Percentiles rank a stretch among this genome's conserved stretches.
phyloP scores from a whole-genome alignment of 2,888 invertebrate species.

The Diarsia rubi region DNA sequence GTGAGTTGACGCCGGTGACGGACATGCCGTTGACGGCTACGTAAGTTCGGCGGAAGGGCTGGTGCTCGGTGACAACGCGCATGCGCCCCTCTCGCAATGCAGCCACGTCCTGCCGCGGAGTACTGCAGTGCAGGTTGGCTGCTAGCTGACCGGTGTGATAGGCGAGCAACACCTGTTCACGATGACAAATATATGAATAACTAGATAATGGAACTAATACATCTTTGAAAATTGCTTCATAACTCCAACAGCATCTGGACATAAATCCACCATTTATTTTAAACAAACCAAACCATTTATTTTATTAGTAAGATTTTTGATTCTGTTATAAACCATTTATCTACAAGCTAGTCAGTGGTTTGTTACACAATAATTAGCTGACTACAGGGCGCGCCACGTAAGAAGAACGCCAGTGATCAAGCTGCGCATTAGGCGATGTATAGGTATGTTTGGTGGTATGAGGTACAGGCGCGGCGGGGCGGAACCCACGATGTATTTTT shows the following conservation, averaged over 20 bases:
- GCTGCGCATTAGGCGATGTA: no score
- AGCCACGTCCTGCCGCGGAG: slow-evolving; percentile 86
- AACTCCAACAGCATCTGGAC: not conserved
- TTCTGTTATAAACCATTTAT: no score
- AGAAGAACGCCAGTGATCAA: no score
- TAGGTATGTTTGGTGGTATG: no score
- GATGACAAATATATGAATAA: not conserved
- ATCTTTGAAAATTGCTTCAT: not conserved
- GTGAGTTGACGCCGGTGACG: slow-evolving; percentile 76
- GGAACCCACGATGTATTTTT: no score
- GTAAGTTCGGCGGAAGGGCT: slow-evolving; percentile 77
- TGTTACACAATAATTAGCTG: no score
- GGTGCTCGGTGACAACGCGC: slow-evolving; percentile 91
- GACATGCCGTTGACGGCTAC: slow-evolving; percentile 64
- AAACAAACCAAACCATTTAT: not conserved
- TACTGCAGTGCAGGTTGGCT: slow-evolving; percentile 93
- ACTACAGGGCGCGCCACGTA: no score
- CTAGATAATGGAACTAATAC: not conserved
- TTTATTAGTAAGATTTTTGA: no score
- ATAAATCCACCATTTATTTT: not conserved
- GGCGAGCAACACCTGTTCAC: slow-evolving; percentile 89
- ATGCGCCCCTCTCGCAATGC: slow-evolving; percentile 88
- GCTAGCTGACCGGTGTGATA: slow-evolving; percentile 92
- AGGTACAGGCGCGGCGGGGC: no score
- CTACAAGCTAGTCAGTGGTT: no score